Base-by-base conservation (phyloP, 2,797 vertebrate genomes). In the Paramormyrops hopkinsi region DNA sequence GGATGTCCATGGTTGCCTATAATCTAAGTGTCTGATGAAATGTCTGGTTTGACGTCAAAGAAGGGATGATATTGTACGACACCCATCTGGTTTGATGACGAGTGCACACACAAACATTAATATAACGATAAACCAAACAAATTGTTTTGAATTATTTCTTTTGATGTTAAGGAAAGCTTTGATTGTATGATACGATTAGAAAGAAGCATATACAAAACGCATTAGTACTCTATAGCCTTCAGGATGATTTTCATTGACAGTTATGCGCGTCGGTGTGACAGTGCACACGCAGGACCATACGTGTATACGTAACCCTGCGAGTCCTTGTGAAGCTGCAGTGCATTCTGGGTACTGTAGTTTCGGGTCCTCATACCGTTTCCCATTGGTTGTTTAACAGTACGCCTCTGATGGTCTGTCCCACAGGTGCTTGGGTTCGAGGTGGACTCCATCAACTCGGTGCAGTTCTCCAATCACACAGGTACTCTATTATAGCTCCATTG, bases 391-490 rank as follows among this genome's bases (percentile, higher is more conserved):
- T 73, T 85, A 86, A 79, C 88, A 1, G 82, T 33, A 89, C 9
- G 7, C 25, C 44, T 22, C 88, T 89, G 89, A 48, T 65, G 91
- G 12, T 89, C 25, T 88, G 29, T 54, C 33, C 22, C 92, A 1
- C 95, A 99, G 98, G 97, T 99, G 89, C 94, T 99, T 94, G 98
- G 98, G 11, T 99, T 99, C 92, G 98, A 99, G 94, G 97, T 99
- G 73, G 98, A 99, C 90, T 97, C 97, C 0, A 97, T 99, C 94
- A 99, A 99, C 94, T 99, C 98, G 0, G 98, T 99, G 90, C 98
- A 99, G 95, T 99, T 99, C 95, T 99, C 98, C 93, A 99, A 99
- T 95, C 98, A 99, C 88, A 98, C 98, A 95, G 98, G 98, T 99
- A 96, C 94, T 89, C 41, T 29, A 41, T 14, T 56, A 17, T n/a